A percentile compares a stretch with the other conserved stretches of the same genome.
These are phyloP conservation scores for Gambusia holbrooki DNA, from an alignment of 2,113 vertebrate genomes.

Conservation along the genomic window DNA sequence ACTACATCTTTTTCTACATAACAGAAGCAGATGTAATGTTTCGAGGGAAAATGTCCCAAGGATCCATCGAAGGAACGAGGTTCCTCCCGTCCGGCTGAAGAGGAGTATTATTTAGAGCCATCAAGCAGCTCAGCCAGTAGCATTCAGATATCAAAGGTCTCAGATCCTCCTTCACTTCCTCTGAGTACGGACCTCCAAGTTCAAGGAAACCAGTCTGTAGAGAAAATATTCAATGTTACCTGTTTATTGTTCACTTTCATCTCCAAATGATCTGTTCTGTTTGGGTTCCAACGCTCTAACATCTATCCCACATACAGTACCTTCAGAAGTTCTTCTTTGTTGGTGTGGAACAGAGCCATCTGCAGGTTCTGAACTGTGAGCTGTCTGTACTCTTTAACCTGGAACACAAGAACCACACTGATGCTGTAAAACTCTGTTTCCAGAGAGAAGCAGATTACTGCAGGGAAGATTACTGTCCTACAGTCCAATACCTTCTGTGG, in stretches of 20 bases:
- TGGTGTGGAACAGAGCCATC: constrained; percentile 3
- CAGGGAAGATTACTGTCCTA: not conserved
- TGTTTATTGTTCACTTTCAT: not conserved
- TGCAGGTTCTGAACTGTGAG: constrained; percentile 15
- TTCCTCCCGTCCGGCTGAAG: too few relatives aligned
- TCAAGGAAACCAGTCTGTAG: not conserved
- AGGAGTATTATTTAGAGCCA: too few relatives aligned
- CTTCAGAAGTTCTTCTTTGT: constrained; percentile 9
- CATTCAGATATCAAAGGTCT: too few relatives aligned
- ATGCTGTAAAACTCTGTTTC: too few relatives aligned
- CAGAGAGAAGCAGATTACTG: too few relatives aligned
- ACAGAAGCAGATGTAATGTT: not conserved
- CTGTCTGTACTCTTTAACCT: constrained; percentile 4
- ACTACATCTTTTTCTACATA: not conserved
- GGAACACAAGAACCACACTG: not conserved
- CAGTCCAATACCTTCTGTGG: not conserved
- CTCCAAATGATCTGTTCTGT: not conserved
- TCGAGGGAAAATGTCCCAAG: not conserved
- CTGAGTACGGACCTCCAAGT: not conserved
- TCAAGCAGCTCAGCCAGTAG: too few relatives aligned
- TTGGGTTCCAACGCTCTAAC: not conserved
- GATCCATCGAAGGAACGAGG: too few relatives aligned
- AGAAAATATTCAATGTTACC: not conserved
- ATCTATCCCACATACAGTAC: not conserved
- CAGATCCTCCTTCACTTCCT: too few relatives aligned